Evolutionary conservation across 2,113 vertebrate genomes (phyloP), one percentile per base, ranked within the genome.

Genomic region (Monopterus albus): DNA sequence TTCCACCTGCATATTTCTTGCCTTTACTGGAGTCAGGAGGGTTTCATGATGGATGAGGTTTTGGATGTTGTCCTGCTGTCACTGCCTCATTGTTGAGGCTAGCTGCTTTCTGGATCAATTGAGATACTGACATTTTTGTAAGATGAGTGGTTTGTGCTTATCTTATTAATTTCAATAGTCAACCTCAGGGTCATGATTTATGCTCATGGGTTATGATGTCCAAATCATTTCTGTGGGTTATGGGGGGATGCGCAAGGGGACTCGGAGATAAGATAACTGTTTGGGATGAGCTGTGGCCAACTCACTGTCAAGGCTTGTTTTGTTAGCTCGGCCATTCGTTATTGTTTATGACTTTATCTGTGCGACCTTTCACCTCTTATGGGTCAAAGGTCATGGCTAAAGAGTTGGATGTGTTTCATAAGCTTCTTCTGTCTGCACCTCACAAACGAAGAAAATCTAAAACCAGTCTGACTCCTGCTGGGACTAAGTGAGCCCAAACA

Each of bases 141-240:
- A 31, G 3, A 65, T 11, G n/a, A 35, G n/a, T 40, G 63, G 59
- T 56, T 45, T 47, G 26, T 52, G 13, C 42, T 60, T 61, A 39
- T 59, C 14, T 63, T 35, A 60, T 43, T 64, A 17, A 71, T 26
- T 39, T 56, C 31, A 17, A 42, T 26, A 36, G 38, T 43, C 52
- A 70, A 61, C 29, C 56, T 42, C 55, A 60, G 39, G 53, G 43
- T 11, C 36, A 11, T 64, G 31, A 39, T 74, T 73, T 14, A 39
- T 51, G 17, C 6, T 13, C 20, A 47, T 56, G 40, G 76, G 25
- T 69, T 57, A 56, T 28, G 39, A 25, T 6, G 31, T 50, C 28
- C 43, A 40, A 73, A 66, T 78, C 11, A 59, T 52, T 63, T 52
- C 49, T 66, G 60, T 53, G 80, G 71, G 84, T 70, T 67, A 28